These are phyloP conservation scores for Planiliza haematocheilus DNA, from an alignment of 2,113 vertebrate genomes.

Conservation along the genomic window DNA sequence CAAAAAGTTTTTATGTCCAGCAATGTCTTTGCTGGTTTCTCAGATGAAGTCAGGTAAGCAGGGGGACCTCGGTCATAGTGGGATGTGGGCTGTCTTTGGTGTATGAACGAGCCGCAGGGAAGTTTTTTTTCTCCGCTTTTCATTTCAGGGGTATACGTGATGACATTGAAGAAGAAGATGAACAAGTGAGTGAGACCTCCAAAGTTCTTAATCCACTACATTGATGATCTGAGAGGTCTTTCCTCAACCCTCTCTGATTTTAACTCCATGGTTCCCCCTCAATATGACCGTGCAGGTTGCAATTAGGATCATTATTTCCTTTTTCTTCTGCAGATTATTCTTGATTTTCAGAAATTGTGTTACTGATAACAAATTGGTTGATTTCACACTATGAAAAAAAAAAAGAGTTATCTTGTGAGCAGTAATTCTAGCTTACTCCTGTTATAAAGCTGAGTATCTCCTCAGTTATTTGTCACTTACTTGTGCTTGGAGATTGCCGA, in stretches of 20 bases:
- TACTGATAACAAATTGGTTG: slow-evolving; percentile 1
- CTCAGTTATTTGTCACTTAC: slow-evolving; percentile 2
- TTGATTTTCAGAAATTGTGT: slow-evolving; percentile 18
- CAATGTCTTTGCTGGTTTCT: background rate
- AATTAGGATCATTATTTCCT: slow-evolving; percentile 39
- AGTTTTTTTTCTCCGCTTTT: slow-evolving; percentile 99
- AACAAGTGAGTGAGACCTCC: slow-evolving; percentile 98
- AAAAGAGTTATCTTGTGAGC: background rate
- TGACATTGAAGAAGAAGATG: slow-evolving; percentile 99
- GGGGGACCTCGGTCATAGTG: slow-evolving; percentile 40
- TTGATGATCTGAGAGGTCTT: slow-evolving; percentile 68
- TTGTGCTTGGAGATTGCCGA: slow-evolving; percentile 24
- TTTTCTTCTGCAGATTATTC: slow-evolving; percentile 23
- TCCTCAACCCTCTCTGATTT: slow-evolving; percentile 32
- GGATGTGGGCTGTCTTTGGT: slow-evolving; percentile 86
- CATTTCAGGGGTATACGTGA: slow-evolving; percentile 99
- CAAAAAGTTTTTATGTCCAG: slow-evolving; percentile 7
- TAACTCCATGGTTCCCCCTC: background rate
- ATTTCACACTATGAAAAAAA: background rate
- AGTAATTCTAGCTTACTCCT: background rate
- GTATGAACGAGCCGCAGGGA: slow-evolving; percentile 99
- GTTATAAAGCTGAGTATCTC: slow-evolving; percentile 29
- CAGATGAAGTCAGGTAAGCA: slow-evolving; percentile 44
- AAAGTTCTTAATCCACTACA: slow-evolving; percentile 88
- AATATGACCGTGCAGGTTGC: slow-evolving; percentile 46